Percentiles rank a stretch among this genome's conserved stretches.
Conservation (phyloP, 1,140 invertebrate genomes). For the Drosophila subobscura region DNA sequence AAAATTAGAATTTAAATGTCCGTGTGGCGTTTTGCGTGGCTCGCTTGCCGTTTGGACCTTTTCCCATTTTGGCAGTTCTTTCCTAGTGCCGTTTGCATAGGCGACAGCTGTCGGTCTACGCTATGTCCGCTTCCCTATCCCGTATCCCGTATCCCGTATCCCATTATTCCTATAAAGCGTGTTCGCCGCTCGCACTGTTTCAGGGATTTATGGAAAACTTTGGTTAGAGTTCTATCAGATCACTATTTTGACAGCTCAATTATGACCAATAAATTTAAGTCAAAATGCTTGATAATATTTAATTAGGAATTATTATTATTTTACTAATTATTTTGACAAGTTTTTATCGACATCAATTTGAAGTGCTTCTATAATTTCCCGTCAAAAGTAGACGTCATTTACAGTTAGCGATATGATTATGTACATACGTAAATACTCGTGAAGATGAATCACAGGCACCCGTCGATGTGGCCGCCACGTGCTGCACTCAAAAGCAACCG, state of each 20-base stretch:
- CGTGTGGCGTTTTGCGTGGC: constrained; percentile 48
- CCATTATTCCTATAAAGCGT: constrained; percentile 60
- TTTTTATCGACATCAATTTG: not conserved
- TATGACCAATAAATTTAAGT: too few relatives aligned
- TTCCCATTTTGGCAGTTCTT: constrained; percentile 15
- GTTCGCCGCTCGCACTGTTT: constrained; percentile 13
- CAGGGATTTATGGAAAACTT: constrained; percentile 57
- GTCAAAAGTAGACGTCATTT: constrained; percentile 52
- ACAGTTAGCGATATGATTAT: constrained; percentile 3
- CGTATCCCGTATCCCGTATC: constrained; percentile 38
- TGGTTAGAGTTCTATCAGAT: constrained; percentile 51
- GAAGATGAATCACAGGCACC: not conserved
- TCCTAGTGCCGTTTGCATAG: constrained; percentile 26
- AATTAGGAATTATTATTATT: not conserved
- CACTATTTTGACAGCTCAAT: constrained; percentile 50
- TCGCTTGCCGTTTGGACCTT: constrained; percentile 21
- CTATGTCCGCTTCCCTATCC: not conserved
- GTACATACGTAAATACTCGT: too few relatives aligned
- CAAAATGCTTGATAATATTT: not conserved
- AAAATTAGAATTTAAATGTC: constrained; percentile 78
- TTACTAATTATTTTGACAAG: constrained; percentile 16
- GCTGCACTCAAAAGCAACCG: constrained; percentile 41
- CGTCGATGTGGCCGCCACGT: constrained; percentile 32
- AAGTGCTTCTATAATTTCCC: not conserved
- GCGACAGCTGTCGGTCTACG: constrained; percentile 39